phyloP scores from a whole-genome alignment of 2,888 invertebrate genomes.

The Leucoma salicis region DNA sequence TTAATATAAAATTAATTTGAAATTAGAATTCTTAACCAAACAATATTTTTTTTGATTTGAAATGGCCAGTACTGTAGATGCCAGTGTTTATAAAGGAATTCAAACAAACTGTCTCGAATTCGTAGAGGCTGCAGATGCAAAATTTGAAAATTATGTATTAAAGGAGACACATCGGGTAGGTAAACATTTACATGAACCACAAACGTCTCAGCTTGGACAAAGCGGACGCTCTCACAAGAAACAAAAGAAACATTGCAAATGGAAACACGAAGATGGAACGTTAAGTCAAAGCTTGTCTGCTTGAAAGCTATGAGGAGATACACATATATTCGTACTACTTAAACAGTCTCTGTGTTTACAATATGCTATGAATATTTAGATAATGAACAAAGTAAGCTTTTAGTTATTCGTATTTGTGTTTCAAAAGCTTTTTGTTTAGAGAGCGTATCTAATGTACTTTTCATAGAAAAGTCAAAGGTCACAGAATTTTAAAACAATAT shows the following conservation, averaged over 20 bases:
- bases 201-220: conserved; percentile 59
- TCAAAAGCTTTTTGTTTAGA: conserved; percentile 33
- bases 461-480: no score
- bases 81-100: conserved; percentile 21
- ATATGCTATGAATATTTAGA: conserved; percentile 36
- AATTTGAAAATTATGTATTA: conserved; percentile 59
- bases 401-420: conserved; percentile 22
- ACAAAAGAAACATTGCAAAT: conserved; percentile 67
- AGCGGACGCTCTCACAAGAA: conserved; percentile 56
- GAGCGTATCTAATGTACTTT: conserved; percentile 27
- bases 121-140: conserved; percentile 23
- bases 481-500: no score
- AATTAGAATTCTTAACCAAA: no score
- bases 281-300: conserved; percentile 13
- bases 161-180: conserved; percentile 55
- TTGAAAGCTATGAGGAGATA: conserved; percentile 16
- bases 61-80: no score
- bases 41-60: no score
- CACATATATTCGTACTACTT: background rate
- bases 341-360: background rate
- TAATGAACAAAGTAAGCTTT: conserved; percentile 30
- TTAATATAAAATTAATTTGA: no score
- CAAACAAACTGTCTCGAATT: conserved; percentile 11
- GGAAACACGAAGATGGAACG: conserved; percentile 50
- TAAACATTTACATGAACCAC: conserved; percentile 66